Percentiles rank a stretch among this genome's conserved stretches.
phyloP scores from a whole-genome alignment of 2,888 invertebrate genomes.

The Nomada goodeniana region DNA sequence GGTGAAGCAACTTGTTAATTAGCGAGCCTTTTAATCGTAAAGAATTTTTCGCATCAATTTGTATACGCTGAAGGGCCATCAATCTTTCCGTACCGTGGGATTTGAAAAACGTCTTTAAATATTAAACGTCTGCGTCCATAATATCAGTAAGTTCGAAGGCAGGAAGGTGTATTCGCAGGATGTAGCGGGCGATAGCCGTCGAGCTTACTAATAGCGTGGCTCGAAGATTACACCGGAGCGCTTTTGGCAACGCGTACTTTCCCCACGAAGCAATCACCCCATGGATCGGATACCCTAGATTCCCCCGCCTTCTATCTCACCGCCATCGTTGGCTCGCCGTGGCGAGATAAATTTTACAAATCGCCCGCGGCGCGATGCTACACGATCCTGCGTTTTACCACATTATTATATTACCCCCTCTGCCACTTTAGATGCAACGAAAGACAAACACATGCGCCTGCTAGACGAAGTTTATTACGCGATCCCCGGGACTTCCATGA shows the following conservation, averaged over 20 bases:
- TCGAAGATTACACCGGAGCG: conserved; percentile 58
- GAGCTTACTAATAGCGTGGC: conserved; percentile 58
- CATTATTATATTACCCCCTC: conserved; percentile 61
- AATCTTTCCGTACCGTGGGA: not conserved
- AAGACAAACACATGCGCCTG: conserved; percentile 20
- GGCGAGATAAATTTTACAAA: conserved; percentile 71
- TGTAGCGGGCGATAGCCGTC: conserved; percentile 41
- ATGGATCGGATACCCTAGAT: conserved; percentile 58
- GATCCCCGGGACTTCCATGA: conserved; percentile 2
- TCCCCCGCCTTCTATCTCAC: conserved; percentile 55
- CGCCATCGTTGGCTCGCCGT: conserved; percentile 47
- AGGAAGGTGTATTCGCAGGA: conserved; percentile 43
- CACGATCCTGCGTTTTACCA: conserved; percentile 55
- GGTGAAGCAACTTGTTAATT: too few relatives aligned
- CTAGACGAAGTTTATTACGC: conserved; percentile 14
- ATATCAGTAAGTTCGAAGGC: conserved; percentile 3
- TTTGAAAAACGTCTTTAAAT: not conserved
- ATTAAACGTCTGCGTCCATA: not conserved
- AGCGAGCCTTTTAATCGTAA: too few relatives aligned
- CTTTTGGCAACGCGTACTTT: conserved; percentile 67
- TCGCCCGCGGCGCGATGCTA: conserved; percentile 60
- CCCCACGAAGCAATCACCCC: conserved; percentile 64
- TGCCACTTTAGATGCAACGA: not conserved
- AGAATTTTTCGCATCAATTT: not conserved
- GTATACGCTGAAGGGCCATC: too few relatives aligned